A percentile compares a stretch with the other conserved stretches of the same genome.
Evolutionary conservation across 1,140 invertebrate genomes (phyloP).

Genomic region (Bradysia coprophila): DNA sequence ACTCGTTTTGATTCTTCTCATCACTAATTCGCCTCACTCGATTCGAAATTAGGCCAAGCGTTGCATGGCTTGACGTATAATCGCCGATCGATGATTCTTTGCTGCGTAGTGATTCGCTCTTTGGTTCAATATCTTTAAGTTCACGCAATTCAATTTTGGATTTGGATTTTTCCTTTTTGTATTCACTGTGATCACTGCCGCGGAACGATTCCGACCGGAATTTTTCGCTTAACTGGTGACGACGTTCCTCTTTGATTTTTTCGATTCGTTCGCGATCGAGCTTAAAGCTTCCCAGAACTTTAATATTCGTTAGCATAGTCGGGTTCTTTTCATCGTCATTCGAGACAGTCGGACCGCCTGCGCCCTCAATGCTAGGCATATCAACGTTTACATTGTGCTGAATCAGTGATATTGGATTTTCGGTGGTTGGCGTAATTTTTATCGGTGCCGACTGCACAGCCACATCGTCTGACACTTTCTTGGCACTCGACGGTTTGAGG

Average conservation of each 20-base stretch:
- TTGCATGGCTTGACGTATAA: constrained; percentile 8
- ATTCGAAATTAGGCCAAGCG: constrained; percentile 7
- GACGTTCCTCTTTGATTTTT: constrained; percentile 80
- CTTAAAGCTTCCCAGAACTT: constrained; percentile 25
- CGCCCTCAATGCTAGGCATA: constrained; percentile 9
- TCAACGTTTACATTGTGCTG: constrained; percentile 25
- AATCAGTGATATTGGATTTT: constrained; percentile 35
- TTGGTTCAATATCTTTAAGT: constrained; percentile 3
- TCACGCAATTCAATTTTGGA: constrained; percentile 19
- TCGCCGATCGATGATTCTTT: constrained; percentile 23
- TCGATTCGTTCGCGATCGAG: constrained; percentile 62
- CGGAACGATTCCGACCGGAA: constrained; percentile 69
- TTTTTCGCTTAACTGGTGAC: constrained; percentile 68
- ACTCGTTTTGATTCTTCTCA: constrained; percentile 24
- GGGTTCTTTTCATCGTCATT: constrained; percentile 25
- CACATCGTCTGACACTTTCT: constrained; percentile 5
- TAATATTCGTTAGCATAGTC: constrained; percentile 19
- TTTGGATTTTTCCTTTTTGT: constrained; percentile 12
- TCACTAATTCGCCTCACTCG: constrained; percentile 18
- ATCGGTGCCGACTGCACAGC: constrained; percentile 8
- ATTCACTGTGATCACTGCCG: constrained; percentile 30
- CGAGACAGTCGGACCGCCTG: constrained; percentile 3
- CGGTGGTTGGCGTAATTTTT: constrained; percentile 31
- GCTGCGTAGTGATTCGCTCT: constrained; percentile 15
- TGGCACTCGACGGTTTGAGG: constrained; percentile 4